Percentiles rank a stretch among this genome's conserved stretches.
Evolutionary conservation across 2,888 invertebrate species (phyloP).

Genomic region (Cataglyphis altisquamis): DNA sequence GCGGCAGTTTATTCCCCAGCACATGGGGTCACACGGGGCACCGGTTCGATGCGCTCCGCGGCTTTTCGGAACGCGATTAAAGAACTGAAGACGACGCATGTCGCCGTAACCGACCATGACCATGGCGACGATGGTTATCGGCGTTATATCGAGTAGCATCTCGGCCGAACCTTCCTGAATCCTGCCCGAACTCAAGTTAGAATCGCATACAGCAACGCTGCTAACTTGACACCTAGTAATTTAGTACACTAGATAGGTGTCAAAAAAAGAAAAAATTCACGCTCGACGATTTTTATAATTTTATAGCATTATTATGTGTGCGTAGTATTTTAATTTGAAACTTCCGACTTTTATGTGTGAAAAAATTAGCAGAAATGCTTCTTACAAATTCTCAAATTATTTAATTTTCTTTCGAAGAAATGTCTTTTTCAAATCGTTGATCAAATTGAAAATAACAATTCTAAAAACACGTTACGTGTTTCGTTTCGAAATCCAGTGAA

Average conservation of each 20-base stretch:
- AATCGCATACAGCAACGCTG: neutral
- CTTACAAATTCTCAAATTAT: conserved; percentile 16
- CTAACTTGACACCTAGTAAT: conserved; percentile 30
- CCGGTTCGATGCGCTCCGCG: conserved; percentile 82
- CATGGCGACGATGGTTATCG: conserved; percentile 69
- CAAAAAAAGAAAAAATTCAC: conserved; percentile 35
- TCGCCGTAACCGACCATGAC: conserved; percentile 69
- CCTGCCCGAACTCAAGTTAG: conserved; percentile 18
- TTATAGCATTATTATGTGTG: neutral
- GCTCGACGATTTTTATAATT: conserved; percentile 31
- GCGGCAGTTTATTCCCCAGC: conserved; percentile 61
- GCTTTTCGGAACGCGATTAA: conserved; percentile 79
- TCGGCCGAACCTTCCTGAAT: conserved; percentile 40
- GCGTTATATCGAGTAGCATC: conserved; percentile 17
- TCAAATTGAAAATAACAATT: neutral
- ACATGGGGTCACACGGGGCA: conserved; percentile 73
- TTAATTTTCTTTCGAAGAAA: conserved; percentile 15
- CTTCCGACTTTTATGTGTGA: conserved; percentile 7
- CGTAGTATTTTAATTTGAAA: conserved; percentile 32
- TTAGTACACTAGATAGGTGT: conserved; percentile 28
- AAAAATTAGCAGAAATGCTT: neutral
- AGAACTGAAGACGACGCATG: conserved; percentile 66
- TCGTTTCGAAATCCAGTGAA: neutral
- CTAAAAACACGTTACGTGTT: neutral
- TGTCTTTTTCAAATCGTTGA: neutral